Base-by-base conservation (phyloP, 2,113 vertebrate genomes). In the Tretioscincus oriximinensis region DNA sequence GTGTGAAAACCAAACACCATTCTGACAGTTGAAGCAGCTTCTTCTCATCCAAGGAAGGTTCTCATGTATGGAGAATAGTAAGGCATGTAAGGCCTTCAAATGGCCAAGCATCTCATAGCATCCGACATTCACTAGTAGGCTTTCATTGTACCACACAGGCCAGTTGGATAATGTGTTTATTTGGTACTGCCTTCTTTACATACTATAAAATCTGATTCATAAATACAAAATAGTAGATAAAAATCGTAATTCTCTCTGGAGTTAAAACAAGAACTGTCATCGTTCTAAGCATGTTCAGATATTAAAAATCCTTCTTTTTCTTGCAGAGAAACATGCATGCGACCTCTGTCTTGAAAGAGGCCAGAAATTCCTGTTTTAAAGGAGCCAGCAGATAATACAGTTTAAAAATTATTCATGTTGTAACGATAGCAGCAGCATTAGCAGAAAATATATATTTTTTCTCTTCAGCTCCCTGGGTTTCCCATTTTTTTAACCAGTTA, bases 401-500 rank as follows among this genome's bases (percentile, higher is more conserved):
- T 58, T 58, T 58, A 51, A 51, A 78, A 63, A 81, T 84, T 58
- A 74, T 81, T 84, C 54, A 81, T 77, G 89, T 9, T 77, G 75
- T 49, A 84, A 18, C 54, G 41, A 21, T 58, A 84, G 80, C 65
- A 24, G 68, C 71, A 80, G 9, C 78, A 73, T 86, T 65, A 85
- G 65, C 65, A 66, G 65, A 66, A 71, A 18, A 88, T 45, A 16
- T 28, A n/a, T n/a, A n/a, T 12, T 83, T 88, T 77, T 80, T 73
- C 77, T 87, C 72, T 41, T 18, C 54, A 58, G 35, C 68, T 85
- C 28, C 73, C 69, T 80, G 78, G 75, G 76, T 76, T 75, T 75
- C 20, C 41, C 77, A 80, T 73, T 87, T 86, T 92, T 21, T 86
- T 73, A 80, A 35, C 35, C 85, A 76, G 28, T 84, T 86, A 24